Percentiles rank a stretch among this genome's conserved stretches.
These are phyloP conservation scores for Ichneumon xanthorius DNA, from an alignment of 2,888 invertebrate species.

Conservation along the genomic window DNA sequence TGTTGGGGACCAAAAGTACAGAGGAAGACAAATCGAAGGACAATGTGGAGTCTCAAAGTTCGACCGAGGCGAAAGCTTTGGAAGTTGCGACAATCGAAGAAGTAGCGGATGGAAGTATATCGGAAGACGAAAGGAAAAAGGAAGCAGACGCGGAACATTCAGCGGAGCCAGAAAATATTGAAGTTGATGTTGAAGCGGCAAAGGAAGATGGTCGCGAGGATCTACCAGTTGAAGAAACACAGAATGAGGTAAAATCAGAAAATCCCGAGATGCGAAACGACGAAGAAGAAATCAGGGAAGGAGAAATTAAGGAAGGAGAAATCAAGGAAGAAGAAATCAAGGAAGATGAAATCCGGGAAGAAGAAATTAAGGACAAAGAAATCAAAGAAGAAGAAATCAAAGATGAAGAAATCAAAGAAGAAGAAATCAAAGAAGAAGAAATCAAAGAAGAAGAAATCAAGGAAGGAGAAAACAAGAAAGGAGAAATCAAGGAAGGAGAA, in stretches of 20 bases:
- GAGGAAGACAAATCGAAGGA: background rate
- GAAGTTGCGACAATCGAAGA: background rate
- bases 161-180: slow-evolving; percentile 10
- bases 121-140: slow-evolving; percentile 20
- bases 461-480: background rate
- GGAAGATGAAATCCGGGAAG: no score
- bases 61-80: background rate
- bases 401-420: background rate
- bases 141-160: slow-evolving; percentile 3
- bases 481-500: no score
- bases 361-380: no score
- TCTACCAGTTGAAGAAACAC: background rate
- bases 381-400: background rate
- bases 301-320: background rate
- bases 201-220: slow-evolving; percentile 21
- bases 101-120: background rate
- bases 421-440: background rate
- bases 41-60: background rate
- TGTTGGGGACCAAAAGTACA: background rate
- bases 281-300: background rate
- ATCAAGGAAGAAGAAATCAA: no score
- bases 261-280: background rate
- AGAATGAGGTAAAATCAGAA: background rate
- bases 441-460: background rate
- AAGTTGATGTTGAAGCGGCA: background rate